Base-by-base conservation (phyloP, 1,140 invertebrate genomes). In the Listronotus bonariensis region DNA sequence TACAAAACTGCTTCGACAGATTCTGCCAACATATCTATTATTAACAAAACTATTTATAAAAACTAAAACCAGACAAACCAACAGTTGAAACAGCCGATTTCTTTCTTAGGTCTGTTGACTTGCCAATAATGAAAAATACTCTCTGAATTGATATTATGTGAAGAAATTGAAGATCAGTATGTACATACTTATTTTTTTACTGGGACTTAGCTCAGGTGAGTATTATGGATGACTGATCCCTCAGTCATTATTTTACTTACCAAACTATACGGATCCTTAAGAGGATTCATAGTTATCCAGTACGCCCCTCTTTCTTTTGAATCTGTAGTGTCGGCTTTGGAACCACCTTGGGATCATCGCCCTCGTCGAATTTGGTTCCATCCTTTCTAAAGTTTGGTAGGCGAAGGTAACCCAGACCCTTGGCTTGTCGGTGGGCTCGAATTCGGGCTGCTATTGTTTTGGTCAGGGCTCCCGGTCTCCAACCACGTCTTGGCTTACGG, bases 291-390 rank as follows among this genome's bases (percentile, higher is more conserved):
- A 57, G 82, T 82, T 45, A 86, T 81, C 43, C 79, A 83, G 69
- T 84, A 84, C 5, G 78, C 72, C 84, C 82, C 41, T 83, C 81
- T 68, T 83, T 82, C 61, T 83, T 84, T 59, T 84, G 81, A 1
- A 86, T 80, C 59, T 81, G 81, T 3, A 85, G 68, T 0, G 83
- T 80, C 6, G 83, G 82, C 65, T 82, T 84, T 0, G 81, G 81
- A 38, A 81, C 72, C 42, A 80, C 78, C 0, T 82, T 80, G 6
- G 77, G 74, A 9, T 68, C 67, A 9, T 43, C 65, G 38, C 10
- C 51, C 8, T 67, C 66, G 8, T 65, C 69, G 36, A 45, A 57
- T 38, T 65, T 18, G 15, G 34, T 41, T 14, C 58, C 61, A 40
- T 52, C 51, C 18, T 53, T 63, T 43, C 53, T 57, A 43, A 71